Evolutionary conservation across 2,113 vertebrate genomes (phyloP).

Genomic region (Ovibos moschatus): DNA sequence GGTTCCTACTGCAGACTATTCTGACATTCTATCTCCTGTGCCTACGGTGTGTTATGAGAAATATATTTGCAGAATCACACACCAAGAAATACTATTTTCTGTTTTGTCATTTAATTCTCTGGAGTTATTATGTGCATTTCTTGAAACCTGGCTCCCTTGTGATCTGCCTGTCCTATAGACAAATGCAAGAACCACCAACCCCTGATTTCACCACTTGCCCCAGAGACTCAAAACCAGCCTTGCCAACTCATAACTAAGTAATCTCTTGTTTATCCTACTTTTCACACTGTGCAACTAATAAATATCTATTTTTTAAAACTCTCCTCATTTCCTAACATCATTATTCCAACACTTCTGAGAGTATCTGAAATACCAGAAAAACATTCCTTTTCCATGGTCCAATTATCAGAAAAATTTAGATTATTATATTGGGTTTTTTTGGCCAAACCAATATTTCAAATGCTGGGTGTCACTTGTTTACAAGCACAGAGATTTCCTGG

Average conservation of each 20-base stretch:
- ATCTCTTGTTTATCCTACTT: background rate
- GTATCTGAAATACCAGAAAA: background rate
- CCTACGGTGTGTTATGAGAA: background rate
- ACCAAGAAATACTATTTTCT: background rate
- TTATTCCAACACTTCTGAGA: background rate
- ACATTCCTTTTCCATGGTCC: background rate
- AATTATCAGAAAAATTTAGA: background rate
- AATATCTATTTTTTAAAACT: background rate
- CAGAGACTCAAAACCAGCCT: background rate
- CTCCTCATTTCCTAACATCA: background rate
- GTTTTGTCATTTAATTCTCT: background rate
- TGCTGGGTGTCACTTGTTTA: background rate
- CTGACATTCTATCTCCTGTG: background rate
- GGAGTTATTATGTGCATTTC: background rate
- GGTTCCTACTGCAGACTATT: background rate
- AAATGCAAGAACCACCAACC: background rate
- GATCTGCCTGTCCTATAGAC: background rate
- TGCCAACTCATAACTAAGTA: background rate
- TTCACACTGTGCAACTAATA: no score
- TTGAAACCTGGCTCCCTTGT: background rate
- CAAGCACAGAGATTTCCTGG: background rate
- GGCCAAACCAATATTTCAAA: background rate
- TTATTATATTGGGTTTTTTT: background rate
- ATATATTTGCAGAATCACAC: background rate
- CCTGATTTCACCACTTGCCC: background rate